Conservation (phyloP, 30 jellyfish, hydroid and myxozoan genomes). For the Cassiopea xamachana region DNA sequence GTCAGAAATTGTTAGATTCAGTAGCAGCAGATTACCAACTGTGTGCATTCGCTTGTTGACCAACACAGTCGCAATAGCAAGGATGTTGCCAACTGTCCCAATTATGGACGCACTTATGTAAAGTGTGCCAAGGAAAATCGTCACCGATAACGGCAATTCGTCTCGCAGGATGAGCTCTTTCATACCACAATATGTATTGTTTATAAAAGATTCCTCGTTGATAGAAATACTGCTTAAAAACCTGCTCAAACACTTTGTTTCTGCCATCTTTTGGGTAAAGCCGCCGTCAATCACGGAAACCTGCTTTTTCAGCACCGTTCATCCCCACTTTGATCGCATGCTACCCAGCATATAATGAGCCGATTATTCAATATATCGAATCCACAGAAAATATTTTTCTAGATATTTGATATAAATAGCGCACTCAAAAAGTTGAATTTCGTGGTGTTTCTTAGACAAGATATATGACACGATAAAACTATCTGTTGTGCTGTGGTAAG, state of each 20-base stretch:
- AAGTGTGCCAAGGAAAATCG: slow-evolving; percentile 48
- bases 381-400: too few relatives aligned
- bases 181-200: slow-evolving; percentile 4
- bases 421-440: not conserved
- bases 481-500: not conserved
- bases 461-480: not conserved
- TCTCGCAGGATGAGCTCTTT: slow-evolving; percentile 8
- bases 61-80: slow-evolving; percentile 47
- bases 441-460: not conserved
- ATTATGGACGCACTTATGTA: slow-evolving; percentile 47
- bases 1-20: slow-evolving; percentile 61
- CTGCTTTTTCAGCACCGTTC: not conserved
- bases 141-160: slow-evolving; percentile 40
- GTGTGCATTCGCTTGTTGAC: slow-evolving; percentile 70
- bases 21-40: slow-evolving; percentile 41
- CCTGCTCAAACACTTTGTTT: slow-evolving; percentile 30
- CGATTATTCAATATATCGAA: too few relatives aligned
- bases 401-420: not conserved
- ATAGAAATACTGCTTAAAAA: slow-evolving; percentile 61
- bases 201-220: slow-evolving; percentile 29
- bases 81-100: slow-evolving; percentile 65
- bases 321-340: not conserved
- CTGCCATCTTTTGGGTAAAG: slow-evolving; percentile 10
- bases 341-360: too few relatives aligned
- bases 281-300: not conserved